Evolutionary conservation across 2,888 invertebrate genomes (phyloP).

Genomic region (Argyra leucocephala): DNA sequence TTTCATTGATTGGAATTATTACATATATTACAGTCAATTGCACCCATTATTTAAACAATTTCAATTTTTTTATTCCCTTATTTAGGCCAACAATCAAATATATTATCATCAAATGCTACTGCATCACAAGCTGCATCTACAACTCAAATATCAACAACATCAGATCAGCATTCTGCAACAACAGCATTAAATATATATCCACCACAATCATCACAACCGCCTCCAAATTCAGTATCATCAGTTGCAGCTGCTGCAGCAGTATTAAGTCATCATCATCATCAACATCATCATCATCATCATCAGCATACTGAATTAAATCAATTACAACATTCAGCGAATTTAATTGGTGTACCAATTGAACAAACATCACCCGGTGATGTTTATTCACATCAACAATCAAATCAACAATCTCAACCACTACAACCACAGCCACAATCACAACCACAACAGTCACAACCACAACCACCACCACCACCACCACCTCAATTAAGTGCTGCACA

Average conservation of each 20-base stretch:
- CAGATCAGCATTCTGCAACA: constrained; percentile 31
- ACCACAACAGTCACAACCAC: constrained; percentile 31
- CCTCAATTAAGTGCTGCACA: not conserved
- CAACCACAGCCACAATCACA: constrained; percentile 19
- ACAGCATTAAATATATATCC: constrained; percentile 21
- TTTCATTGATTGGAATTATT: not conserved
- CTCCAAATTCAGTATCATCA: constrained; percentile 26
- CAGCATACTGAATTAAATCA: constrained; percentile 13
- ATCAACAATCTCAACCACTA: constrained; percentile 15
- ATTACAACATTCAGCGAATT: constrained; percentile 26
- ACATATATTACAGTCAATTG: too few relatives aligned
- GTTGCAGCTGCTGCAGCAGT: constrained; percentile 19
- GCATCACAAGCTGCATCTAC: constrained; percentile 33
- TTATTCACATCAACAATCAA: constrained; percentile 24
- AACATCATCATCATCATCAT: constrained; percentile 22
- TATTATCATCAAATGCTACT: constrained; percentile 23
- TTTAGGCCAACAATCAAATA: constrained; percentile 10
- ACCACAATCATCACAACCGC: constrained; percentile 19
- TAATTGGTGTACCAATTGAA: constrained; percentile 35
- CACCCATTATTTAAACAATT: too few relatives aligned
- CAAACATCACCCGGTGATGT: constrained; percentile 33
- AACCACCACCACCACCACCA: constrained; percentile 28
- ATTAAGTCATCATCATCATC: constrained; percentile 17
- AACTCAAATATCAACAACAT: constrained; percentile 15
- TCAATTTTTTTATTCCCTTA: too few relatives aligned